phyloP scores from a whole-genome alignment of 1,140 invertebrate species.

The Drosophila sp. region DNA sequence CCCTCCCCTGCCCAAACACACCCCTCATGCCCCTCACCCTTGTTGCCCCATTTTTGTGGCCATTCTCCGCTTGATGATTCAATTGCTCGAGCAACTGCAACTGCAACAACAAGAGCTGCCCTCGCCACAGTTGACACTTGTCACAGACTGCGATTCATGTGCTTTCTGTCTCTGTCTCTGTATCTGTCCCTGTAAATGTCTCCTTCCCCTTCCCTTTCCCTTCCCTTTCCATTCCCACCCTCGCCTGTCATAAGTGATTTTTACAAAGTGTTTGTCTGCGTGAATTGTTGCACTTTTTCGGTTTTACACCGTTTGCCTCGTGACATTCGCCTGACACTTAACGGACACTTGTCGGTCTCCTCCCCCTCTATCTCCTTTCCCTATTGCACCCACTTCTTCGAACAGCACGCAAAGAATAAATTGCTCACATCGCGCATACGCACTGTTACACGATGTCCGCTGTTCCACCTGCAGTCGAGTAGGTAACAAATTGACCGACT shows the following conservation, averaged over 20 bases:
- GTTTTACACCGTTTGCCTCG: constrained; percentile 30
- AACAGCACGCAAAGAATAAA: background rate
- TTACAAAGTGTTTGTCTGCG: constrained; percentile 70
- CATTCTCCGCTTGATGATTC: constrained; percentile 68
- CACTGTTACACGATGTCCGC: constrained; percentile 2
- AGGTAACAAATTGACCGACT: background rate
- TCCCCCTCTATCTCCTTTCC: too few relatives aligned
- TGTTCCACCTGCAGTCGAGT: background rate
- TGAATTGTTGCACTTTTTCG: constrained; percentile 62
- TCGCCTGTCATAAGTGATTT: constrained; percentile 74
- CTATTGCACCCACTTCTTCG: background rate
- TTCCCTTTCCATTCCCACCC: background rate
- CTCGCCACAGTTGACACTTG: constrained; percentile 39
- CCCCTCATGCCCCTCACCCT: background rate
- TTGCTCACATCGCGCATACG: constrained; percentile 28
- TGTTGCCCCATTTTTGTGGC: constrained; percentile 8
- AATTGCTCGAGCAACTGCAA: constrained; percentile 63
- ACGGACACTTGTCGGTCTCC: constrained; percentile 63
- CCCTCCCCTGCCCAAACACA: background rate
- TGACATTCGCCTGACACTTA: constrained; percentile 69
- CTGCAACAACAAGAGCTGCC: constrained; percentile 2
- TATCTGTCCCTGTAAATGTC: too few relatives aligned
- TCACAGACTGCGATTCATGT: constrained; percentile 36
- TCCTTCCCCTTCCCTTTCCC: background rate
- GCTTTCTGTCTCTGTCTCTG: background rate